phyloP scores from a whole-genome alignment of 2,888 invertebrate genomes.

The Dermolepida albohirtum region DNA sequence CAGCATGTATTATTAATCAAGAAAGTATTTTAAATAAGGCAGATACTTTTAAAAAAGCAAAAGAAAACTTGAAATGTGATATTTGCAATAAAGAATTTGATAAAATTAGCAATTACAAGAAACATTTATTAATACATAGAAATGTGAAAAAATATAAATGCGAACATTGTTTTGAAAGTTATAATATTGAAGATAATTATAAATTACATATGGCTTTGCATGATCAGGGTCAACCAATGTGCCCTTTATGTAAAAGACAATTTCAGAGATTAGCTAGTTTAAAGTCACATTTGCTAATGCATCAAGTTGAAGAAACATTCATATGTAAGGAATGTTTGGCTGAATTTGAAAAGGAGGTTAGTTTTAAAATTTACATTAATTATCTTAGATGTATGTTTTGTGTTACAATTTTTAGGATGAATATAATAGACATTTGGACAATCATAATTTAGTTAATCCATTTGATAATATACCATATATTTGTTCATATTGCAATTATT shows the following conservation, averaged over 20 bases:
- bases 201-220: constrained; percentile 61
- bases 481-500: constrained; percentile 71
- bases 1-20: constrained; percentile 30
- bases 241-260: constrained; percentile 61
- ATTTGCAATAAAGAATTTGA: constrained; percentile 56
- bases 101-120: constrained; percentile 53
- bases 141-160: constrained; percentile 60
- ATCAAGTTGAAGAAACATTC: constrained; percentile 62
- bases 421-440: constrained; percentile 66
- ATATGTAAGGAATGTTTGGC: constrained; percentile 59
- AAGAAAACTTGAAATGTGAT: constrained; percentile 52
- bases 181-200: constrained; percentile 61
- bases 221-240: constrained; percentile 54
- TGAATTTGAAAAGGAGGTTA: constrained; percentile 61
- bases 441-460: constrained; percentile 56
- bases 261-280: constrained; percentile 62
- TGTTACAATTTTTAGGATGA: constrained; percentile 62
- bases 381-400: constrained; percentile 19
- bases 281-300: constrained; percentile 61
- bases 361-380: constrained; percentile 11
- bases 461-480: constrained; percentile 60
- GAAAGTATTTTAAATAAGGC: constrained; percentile 29
- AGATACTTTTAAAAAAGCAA: constrained; percentile 10
- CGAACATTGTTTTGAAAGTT: constrained; percentile 58
- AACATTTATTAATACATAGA: constrained; percentile 59